These are phyloP conservation scores for Limosa lapponica DNA, from an alignment of 2,797 vertebrate species.

Conservation along the genomic window DNA sequence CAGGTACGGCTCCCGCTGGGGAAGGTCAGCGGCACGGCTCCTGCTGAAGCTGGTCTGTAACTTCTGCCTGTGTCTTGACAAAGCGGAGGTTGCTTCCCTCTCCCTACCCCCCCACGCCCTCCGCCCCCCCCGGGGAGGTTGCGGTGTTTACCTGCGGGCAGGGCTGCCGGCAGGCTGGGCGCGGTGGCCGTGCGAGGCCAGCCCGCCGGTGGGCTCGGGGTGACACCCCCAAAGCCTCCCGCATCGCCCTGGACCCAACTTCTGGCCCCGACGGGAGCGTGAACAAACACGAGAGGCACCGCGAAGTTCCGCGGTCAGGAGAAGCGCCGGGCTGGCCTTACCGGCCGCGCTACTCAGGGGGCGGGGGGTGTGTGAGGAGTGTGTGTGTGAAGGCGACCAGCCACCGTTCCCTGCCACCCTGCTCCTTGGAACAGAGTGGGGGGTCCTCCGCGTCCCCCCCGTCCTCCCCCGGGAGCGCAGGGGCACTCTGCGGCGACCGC, in stretches of 20 bases:
- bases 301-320: not conserved
- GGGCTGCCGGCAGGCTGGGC: not conserved
- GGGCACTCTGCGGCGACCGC: not conserved
- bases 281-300: not conserved
- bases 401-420: not conserved
- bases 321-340: not conserved
- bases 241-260: not conserved
- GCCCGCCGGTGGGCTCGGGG: not conserved
- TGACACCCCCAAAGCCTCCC: not conserved
- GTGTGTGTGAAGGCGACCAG: not conserved
- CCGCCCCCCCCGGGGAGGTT: accelerated
- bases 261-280: not conserved
- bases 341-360: not conserved
- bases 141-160: not conserved
- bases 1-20: not conserved
- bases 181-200: not conserved
- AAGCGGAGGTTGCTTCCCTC: not conserved
- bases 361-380: not conserved
- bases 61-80: not conserved
- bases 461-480: too few relatives aligned
- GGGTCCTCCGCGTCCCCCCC: not conserved
- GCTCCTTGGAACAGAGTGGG: not conserved
- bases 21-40: not conserved
- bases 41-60: not conserved
- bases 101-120: accelerated